Base-by-base conservation (phyloP, 1,140 invertebrate genomes). In the Zaprionus camerounensis region DNA sequence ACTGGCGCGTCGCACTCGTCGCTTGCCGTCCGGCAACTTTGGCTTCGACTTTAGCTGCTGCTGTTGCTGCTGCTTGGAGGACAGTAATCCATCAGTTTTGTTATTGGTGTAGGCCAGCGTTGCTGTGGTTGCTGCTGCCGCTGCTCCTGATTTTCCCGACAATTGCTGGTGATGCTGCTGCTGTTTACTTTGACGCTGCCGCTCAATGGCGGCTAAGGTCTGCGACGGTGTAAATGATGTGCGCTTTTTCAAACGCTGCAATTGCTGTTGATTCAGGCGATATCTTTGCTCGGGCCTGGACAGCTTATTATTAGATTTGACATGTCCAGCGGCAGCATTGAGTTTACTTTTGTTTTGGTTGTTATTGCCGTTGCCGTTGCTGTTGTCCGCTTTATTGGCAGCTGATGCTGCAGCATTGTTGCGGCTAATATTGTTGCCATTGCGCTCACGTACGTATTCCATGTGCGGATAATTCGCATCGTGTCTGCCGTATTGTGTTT, bases 381-480 rank as follows among this genome's bases (percentile, higher is more conserved):
- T 24, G 62, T 68, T 72, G 44, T 15, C n/a, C 41, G 41, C n/a
- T 82, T 78, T 91, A 64, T 59, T 73, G 73, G n/a, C 71, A 58
- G 62, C 57, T 64, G 59, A 71, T 76, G 56, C 64, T 70, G 63
- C 55, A 36, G 66, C 78, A 75, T 73, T 81, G 64, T 74, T 85
- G 44, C 36, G 69, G 22, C 53, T 73, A 36, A 12, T 76, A 62
- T 56, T 79, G 55, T 70, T 79, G 31, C 57, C 71, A 91, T 91
- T 69, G 36, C 91, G 82, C 88, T 93, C 92, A 93, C 92, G 92
- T 93, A 93, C 90, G 62, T 88, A 92, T 85, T 93, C 92, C 87
- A 91, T 92, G 80, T 92, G 92, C 77, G 92, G 91, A 71, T 92
- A 92, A 93, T 93, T 93, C 85, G 92, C 85, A 78, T 92, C 91